These are phyloP conservation scores for Thalassaphorura encarpata DNA, from an alignment of 1,140 invertebrate genomes.

Conservation along the genomic window DNA sequence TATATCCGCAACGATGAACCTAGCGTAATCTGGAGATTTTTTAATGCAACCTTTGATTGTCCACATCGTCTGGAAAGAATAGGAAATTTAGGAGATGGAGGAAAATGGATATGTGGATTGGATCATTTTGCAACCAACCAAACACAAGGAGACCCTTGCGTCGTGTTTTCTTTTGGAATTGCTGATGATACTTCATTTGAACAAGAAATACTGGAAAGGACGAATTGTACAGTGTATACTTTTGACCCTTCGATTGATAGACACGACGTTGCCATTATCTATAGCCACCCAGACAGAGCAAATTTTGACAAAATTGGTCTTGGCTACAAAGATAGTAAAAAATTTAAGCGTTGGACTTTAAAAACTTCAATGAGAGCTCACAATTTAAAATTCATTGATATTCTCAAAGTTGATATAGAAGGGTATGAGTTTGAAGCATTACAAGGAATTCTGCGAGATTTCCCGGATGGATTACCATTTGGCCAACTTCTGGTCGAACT, in stretches of 20 bases:
- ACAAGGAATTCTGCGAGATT: background rate
- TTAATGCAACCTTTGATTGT: conserved; percentile 2
- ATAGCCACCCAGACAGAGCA: no score
- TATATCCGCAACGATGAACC: no score
- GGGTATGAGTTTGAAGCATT: background rate
- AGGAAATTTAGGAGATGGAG: background rate
- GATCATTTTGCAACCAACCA: background rate
- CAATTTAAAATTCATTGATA: conserved; percentile 4
- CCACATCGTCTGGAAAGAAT: conserved; percentile 1
- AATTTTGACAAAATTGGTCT: no score
- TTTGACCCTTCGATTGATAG: conserved; percentile 6
- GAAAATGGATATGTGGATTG: conserved; percentile 18
- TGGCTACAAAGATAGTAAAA: no score
- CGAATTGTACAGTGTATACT: conserved; percentile 4
- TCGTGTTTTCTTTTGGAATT: conserved; percentile 18
- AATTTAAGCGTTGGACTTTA: background rate
- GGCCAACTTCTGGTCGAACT: conserved; percentile 7
- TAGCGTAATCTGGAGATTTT: conserved; percentile 3
- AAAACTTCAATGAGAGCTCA: background rate
- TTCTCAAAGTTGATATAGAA: conserved; percentile 15
- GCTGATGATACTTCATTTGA: background rate
- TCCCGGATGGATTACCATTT: conserved; percentile 2
- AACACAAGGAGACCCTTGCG: background rate
- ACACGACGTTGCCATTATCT: no score
- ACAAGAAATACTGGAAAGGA: conserved; percentile 6